phyloP scores from a whole-genome alignment of 2,888 invertebrate genomes.

The Congeria kusceri region DNA sequence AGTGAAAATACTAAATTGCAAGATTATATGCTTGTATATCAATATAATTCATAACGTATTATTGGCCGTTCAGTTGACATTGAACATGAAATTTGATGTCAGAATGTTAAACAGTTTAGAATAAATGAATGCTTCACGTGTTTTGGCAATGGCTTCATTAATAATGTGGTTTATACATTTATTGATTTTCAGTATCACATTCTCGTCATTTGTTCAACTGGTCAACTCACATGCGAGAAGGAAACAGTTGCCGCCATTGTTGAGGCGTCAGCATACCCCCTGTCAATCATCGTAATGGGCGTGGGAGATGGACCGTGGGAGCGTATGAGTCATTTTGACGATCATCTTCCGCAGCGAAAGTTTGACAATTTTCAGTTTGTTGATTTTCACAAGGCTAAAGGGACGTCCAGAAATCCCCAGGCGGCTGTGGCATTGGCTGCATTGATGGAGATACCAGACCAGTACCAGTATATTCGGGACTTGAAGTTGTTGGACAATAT shows the following conservation, averaged over 20 bases:
- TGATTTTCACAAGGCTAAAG: slow-evolving; percentile 84
- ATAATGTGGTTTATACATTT: not conserved
- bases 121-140: too few species aligned
- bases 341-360: slow-evolving; percentile 85
- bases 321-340: slow-evolving; percentile 86
- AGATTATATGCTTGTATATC: too few species aligned
- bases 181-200: not conserved
- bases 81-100: too few species aligned
- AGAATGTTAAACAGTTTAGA: too few species aligned
- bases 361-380: slow-evolving; percentile 81
- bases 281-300: slow-evolving; percentile 86
- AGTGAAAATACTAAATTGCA: too few species aligned
- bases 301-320: slow-evolving; percentile 82
- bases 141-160: too few species aligned
- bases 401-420: slow-evolving; percentile 67
- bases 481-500: slow-evolving; percentile 38
- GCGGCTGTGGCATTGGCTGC: slow-evolving; percentile 85
- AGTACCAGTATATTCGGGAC: slow-evolving; percentile 81
- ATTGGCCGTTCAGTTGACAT: too few species aligned
- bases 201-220: slow-evolving; percentile 52
- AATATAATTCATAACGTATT: too few species aligned
- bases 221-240: slow-evolving; percentile 86
- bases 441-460: slow-evolving; percentile 86
- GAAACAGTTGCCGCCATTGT: slow-evolving; percentile 86
- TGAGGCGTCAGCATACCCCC: slow-evolving; percentile 85